A percentile compares a stretch with the other conserved stretches of the same genome.
These are phyloP conservation scores for Bombus vancouverensis DNA, from an alignment of 1,140 invertebrate species.

Conservation along the genomic window DNA sequence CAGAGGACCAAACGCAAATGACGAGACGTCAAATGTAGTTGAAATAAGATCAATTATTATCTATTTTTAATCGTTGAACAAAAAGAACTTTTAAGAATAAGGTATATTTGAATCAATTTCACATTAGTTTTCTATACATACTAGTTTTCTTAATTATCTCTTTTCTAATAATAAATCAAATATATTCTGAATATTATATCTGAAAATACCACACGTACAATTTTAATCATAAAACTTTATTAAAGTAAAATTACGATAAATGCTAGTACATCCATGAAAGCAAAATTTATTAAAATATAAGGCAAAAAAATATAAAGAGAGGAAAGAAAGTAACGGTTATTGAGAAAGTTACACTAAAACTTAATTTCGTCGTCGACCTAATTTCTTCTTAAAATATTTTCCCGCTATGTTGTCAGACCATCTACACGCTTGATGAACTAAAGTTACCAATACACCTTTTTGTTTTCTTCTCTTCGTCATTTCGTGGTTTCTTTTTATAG, in stretches of 20 bases:
- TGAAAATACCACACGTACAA: no score
- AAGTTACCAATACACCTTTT: not conserved
- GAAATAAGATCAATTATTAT: not conserved
- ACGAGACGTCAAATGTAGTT: not conserved
- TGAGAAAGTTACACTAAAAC: constrained; percentile 14
- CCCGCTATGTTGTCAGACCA: not conserved
- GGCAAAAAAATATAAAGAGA: not conserved
- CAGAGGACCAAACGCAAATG: not conserved
- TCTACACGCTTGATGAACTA: not conserved
- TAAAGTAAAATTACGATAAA: not conserved
- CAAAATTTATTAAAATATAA: constrained; percentile 3
- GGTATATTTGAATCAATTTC: not conserved
- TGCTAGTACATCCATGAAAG: not conserved
- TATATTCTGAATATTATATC: not conserved
- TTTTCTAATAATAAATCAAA: not conserved
- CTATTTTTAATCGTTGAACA: not conserved
- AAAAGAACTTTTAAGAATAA: not conserved
- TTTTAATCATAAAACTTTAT: not conserved
- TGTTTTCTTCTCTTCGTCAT: not conserved
- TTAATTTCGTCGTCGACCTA: constrained; percentile 24
- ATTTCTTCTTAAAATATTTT: constrained; percentile 28
- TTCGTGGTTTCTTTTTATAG: not conserved
- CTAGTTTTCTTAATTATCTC: not conserved
- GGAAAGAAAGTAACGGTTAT: not conserved
- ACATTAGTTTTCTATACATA: not conserved